These are phyloP conservation scores for Drosophila niveifrons DNA, from an alignment of 2,888 invertebrate genomes.

Conservation along the genomic window DNA sequence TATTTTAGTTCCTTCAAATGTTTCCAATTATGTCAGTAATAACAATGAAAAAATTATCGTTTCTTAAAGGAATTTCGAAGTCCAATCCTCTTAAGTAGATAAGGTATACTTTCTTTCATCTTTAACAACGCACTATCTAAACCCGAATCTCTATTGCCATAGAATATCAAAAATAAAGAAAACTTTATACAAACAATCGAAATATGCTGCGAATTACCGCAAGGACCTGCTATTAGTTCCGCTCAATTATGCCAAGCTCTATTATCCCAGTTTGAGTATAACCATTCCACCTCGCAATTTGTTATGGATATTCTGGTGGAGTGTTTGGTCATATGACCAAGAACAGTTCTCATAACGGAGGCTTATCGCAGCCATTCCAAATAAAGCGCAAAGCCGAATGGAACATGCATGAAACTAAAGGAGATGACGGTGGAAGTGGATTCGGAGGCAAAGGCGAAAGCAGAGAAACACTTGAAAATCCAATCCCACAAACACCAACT, in stretches of 20 bases:
- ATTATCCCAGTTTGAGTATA: slow-evolving; percentile 19
- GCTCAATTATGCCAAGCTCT: slow-evolving; percentile 31
- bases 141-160: not conserved
- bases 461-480: slow-evolving; percentile 44
- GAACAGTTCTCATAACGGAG: slow-evolving; percentile 50
- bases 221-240: slow-evolving; percentile 39
- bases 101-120: too few species aligned
- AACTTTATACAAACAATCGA: slow-evolving; percentile 8
- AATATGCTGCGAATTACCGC: slow-evolving; percentile 4
- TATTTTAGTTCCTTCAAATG: too few species aligned
- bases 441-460: not conserved
- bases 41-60: too few species aligned
- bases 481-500: slow-evolving; percentile 21
- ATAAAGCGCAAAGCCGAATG: slow-evolving; percentile 54
- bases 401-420: slow-evolving; percentile 61
- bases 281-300: slow-evolving; percentile 32
- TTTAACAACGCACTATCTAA: not conserved
- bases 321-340: slow-evolving; percentile 8
- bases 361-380: slow-evolving; percentile 68
- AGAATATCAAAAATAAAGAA: not conserved
- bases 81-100: too few species aligned
- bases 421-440: not conserved
- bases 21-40: too few species aligned
- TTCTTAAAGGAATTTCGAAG: too few species aligned
- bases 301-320: slow-evolving; percentile 22